Conservation (phyloP, 2,113 vertebrate species). For the Gadus macrocephalus region DNA sequence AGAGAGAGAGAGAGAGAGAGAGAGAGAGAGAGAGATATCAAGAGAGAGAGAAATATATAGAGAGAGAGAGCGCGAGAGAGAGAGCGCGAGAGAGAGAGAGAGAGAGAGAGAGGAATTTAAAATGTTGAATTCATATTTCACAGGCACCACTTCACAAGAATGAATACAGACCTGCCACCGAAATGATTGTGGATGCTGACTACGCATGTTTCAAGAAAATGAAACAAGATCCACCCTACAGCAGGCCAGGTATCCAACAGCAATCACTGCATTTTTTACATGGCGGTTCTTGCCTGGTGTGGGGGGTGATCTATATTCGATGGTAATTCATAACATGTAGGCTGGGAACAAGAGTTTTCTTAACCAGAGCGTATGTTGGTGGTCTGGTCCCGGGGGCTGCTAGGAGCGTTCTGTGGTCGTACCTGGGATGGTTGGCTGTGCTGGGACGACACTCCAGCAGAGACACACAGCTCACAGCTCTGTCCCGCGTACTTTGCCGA, state of each 20-base stretch:
- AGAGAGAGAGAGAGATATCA: no score
- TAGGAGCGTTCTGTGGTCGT: conserved; percentile 80
- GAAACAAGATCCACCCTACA: conserved; percentile 77
- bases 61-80: no score
- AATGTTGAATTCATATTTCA: no score
- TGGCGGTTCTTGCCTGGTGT: no score
- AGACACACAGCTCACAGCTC: conserved; percentile 65
- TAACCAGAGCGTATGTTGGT: not conserved
- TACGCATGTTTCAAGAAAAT: conserved; percentile 92
- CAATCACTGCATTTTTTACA: not conserved
- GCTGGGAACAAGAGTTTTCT: no score
- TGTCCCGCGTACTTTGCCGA: conserved; percentile 92
- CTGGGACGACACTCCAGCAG: conserved; percentile 84
- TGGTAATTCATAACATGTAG: no score
- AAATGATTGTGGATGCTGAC: conserved; percentile 84
- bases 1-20: no score
- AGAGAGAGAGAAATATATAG: conserved; percentile 46
- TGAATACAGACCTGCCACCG: no score
- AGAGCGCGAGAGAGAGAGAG: no score
- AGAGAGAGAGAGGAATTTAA: no score
- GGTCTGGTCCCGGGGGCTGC: not conserved
- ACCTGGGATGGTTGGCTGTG: conserved; percentile 91
- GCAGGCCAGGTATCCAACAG: conserved; percentile 82
- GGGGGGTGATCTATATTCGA: no score
- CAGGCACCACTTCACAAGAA: no score